Conservation (phyloP, 1,140 invertebrate species). For the Brachionus koreanus region DNA sequence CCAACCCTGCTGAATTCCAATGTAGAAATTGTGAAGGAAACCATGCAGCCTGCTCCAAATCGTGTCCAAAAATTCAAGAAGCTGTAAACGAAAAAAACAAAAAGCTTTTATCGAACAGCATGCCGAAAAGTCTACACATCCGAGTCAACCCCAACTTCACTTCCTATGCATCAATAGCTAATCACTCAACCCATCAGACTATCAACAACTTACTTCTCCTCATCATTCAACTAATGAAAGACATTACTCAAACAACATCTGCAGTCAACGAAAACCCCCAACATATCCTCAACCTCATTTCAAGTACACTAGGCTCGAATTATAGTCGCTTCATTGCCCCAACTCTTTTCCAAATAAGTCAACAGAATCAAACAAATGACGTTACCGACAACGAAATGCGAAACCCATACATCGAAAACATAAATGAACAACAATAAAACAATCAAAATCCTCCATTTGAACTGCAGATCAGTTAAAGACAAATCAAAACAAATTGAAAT, state of each 20-base stretch:
- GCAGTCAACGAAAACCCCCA: background rate
- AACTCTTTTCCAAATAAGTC: background rate
- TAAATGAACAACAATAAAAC: background rate
- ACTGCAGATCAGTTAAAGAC: background rate
- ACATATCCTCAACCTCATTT: background rate
- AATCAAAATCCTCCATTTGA: background rate
- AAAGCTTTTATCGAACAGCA: background rate
- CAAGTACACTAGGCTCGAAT: background rate
- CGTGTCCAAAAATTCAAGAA: background rate
- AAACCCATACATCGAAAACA: background rate
- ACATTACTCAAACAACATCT: background rate
- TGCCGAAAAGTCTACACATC: background rate
- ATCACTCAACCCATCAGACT: background rate
- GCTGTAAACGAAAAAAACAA: background rate
- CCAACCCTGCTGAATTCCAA: background rate
- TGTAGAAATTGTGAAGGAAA: background rate
- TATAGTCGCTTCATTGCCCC: background rate
- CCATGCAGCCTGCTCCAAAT: background rate
- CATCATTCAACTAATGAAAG: slow-evolving; percentile 1
- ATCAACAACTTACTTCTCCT: background rate
- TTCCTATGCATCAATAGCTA: background rate
- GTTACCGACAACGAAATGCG: background rate
- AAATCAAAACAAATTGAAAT: background rate
- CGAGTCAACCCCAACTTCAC: background rate
- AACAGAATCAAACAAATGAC: background rate